Base-by-base conservation (phyloP, 1,140 invertebrate genomes). In the Temnothorax curvispinosus region DNA sequence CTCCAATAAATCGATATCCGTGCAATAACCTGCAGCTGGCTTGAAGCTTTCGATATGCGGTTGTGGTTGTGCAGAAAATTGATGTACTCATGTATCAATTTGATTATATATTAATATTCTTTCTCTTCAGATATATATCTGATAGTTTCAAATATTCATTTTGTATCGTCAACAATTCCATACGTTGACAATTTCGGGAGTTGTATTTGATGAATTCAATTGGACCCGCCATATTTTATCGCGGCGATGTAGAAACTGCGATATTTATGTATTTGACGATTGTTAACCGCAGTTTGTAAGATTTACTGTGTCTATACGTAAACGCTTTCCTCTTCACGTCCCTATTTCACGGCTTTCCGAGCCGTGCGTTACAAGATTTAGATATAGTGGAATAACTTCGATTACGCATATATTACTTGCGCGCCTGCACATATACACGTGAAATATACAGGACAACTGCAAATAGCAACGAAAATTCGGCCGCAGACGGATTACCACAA, bases 301-400 rank as follows among this genome's bases (percentile, higher is more conserved):
- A 74, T 84, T 84, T 74, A 74, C 54, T 3, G 18, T 35, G 15
- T 27, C 13, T 54, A 56, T 54, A 56, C 50, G 50, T 71, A 75
- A 84, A 84, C 21, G 27, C 13, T 74, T 74, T 58, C 54, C 41
- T 47, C 56, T 44, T 74, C 69, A 47, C 54, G 32, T 38, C 35
- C 13, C 67, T 74, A 74, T 82, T 27, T 72, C 27, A 6, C 38
- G 38, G 15, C 27, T 72, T 32, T 56, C 54, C 67, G 52, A 82
- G 41, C 15, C 5, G 27, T 62, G 69, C 54, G 11, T 84, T 84
- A 62, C 27, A 50, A 74, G 67, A 84, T 84, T 75, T 50, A 60
- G 54, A 41, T 50, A 84, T 13, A 75, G 54, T n/a, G 69, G 54
- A 84, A 84, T 84, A 84, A 74, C 69, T 84, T 84, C 54, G 69